These are phyloP conservation scores for Antechinus stuartii DNA, from an alignment of 2,113 vertebrate species.

Conservation along the genomic window DNA sequence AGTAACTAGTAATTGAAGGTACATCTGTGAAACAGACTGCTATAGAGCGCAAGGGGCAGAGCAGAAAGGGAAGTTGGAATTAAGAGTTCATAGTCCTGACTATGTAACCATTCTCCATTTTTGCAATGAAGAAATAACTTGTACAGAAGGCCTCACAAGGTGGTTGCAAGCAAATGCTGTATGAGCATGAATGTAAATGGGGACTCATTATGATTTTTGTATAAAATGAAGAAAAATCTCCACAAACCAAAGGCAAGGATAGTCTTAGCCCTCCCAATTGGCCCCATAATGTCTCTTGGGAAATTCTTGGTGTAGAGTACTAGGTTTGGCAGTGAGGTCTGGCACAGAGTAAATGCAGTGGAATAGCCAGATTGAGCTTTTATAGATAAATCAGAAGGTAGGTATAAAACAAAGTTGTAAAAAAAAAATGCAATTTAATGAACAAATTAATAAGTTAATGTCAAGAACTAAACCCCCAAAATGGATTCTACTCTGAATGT, in stretches of 20 bases:
- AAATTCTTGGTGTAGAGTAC: not conserved
- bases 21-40: not conserved
- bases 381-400: not conserved
- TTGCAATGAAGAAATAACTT: not conserved
- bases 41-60: not conserved
- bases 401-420: conserved; percentile 44
- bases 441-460: not conserved
- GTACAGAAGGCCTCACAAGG: not conserved
- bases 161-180: not conserved
- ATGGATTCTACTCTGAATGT: conserved; percentile 23
- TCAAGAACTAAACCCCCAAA: conserved; percentile 38
- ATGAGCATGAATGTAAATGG: not conserved
- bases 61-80: not conserved
- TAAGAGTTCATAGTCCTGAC: not conserved
- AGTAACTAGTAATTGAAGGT: not conserved
- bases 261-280: not conserved
- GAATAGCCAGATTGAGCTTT: conserved; percentile 2
- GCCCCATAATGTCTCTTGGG: not conserved
- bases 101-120: not conserved
- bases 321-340: not conserved
- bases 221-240: not conserved
- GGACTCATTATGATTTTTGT: not conserved
- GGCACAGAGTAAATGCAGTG: not conserved
- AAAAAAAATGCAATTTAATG: not conserved
- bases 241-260: not conserved